Percentiles rank a stretch among this genome's conserved stretches.
Conservation (phyloP, 2,888 invertebrate species). For the Chromoteleia sp. region DNA sequence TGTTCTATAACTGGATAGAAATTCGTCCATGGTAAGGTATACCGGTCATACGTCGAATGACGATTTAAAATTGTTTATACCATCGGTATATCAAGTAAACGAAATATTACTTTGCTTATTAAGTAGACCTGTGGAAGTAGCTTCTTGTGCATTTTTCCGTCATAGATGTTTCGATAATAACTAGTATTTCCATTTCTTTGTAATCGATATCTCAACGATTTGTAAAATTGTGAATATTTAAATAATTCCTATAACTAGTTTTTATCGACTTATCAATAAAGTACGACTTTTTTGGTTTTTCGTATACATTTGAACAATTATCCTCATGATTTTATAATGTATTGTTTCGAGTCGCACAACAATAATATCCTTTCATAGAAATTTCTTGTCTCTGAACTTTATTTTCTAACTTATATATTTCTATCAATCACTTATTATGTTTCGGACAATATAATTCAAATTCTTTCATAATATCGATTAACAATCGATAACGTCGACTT, state of each 20-base stretch:
- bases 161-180: constrained; percentile 51
- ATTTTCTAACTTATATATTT: constrained; percentile 46
- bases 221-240: constrained; percentile 42
- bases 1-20: not conserved
- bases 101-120: not conserved
- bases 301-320: constrained; percentile 19
- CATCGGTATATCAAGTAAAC: not conserved
- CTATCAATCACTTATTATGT: constrained; percentile 42
- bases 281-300: constrained; percentile 24
- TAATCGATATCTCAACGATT: constrained; percentile 66
- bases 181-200: constrained; percentile 31
- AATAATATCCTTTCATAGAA: constrained; percentile 42
- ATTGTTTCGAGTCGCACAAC: constrained; percentile 34
- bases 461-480: constrained; percentile 1
- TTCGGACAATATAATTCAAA: constrained; percentile 32
- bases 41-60: not conserved
- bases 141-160: constrained; percentile 1
- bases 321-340: constrained; percentile 11
- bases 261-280: constrained; percentile 40
- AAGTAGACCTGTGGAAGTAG: not conserved
- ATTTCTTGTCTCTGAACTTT: not conserved
- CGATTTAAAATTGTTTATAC: not conserved
- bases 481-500: constrained; percentile 51
- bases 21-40: not conserved
- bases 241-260: constrained; percentile 37